These are phyloP conservation scores for Sinocyclocheilus maitianheensis DNA, from an alignment of 2,113 vertebrate species.

Conservation along the genomic window DNA sequence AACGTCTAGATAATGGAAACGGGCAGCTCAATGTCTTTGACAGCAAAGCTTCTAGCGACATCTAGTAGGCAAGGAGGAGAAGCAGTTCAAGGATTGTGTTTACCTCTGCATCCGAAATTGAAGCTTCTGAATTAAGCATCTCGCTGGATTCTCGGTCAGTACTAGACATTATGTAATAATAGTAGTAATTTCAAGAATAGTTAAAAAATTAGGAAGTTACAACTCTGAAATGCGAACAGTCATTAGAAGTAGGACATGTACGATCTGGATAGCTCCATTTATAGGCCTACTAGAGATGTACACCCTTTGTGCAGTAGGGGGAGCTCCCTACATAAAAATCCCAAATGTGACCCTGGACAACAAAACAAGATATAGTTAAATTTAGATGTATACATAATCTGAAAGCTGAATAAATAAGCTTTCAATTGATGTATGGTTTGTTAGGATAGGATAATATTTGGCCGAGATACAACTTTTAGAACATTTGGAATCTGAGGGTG, in stretches of 20 bases:
- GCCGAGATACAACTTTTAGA: too few relatives aligned
- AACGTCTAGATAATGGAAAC: background rate
- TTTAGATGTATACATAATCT: too few relatives aligned
- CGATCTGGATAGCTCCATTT: background rate
- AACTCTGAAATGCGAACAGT: background rate
- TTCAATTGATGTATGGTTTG: too few relatives aligned
- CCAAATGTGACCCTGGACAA: too few relatives aligned
- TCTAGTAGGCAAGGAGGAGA: background rate
- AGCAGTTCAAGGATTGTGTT: background rate
- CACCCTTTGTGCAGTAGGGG: too few relatives aligned
- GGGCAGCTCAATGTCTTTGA: background rate
- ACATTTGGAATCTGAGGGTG: too few relatives aligned
- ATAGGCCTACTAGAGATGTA: background rate
- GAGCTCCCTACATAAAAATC: background rate
- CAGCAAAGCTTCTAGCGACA: slow-evolving; percentile 1
- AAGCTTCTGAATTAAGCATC: background rate
- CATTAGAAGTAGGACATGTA: background rate
- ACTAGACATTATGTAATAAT: background rate
- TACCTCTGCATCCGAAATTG: background rate
- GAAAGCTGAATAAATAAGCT: too few relatives aligned
- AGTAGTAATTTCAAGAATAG: background rate
- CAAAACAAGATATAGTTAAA: too few relatives aligned
- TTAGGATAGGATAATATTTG: too few relatives aligned
- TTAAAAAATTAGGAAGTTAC: background rate
- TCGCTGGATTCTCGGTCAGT: background rate